Conservation (phyloP, 2,797 vertebrate species). For the Sphenopsis melanotis region DNA sequence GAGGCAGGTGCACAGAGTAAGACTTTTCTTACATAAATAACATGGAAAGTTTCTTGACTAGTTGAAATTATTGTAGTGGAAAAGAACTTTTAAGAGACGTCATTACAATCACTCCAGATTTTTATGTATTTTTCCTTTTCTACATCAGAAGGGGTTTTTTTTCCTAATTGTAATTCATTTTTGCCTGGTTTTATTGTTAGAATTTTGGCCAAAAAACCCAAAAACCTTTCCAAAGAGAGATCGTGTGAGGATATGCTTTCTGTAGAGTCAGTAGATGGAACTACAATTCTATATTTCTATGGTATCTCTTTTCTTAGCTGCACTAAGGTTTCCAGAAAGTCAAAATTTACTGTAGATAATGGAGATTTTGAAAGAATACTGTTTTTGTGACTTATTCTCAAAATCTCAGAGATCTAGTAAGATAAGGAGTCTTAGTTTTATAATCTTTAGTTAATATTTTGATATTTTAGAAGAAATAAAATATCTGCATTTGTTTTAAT, state of each 20-base stretch:
- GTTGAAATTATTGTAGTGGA: not conserved
- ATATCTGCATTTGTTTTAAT: rapidly evolving
- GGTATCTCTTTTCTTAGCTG: not conserved
- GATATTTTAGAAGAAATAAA: not conserved
- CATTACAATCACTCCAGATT: not conserved
- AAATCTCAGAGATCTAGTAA: not conserved
- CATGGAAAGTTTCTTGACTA: not conserved
- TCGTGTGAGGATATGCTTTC: not conserved
- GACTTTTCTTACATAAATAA: not conserved
- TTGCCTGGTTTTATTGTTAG: not conserved
- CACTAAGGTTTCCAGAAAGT: not conserved
- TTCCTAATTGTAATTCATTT: not conserved
- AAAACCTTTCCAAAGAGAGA: not conserved
- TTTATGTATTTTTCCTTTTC: not conserved
- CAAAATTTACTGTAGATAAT: not conserved
- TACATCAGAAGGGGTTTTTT: not conserved
- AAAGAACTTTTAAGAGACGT: not conserved
- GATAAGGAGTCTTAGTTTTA: not conserved
- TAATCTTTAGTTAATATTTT: not conserved
- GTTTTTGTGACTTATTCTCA: not conserved
- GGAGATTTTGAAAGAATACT: not conserved
- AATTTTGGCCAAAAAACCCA: not conserved
- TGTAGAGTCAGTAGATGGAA: not conserved
- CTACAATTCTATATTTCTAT: not conserved
- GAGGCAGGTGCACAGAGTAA: not conserved